Percentiles rank a stretch among this genome's conserved stretches.
Evolutionary conservation across 1,140 invertebrate species (phyloP).

Genomic region (Drosophila seguyi): DNA sequence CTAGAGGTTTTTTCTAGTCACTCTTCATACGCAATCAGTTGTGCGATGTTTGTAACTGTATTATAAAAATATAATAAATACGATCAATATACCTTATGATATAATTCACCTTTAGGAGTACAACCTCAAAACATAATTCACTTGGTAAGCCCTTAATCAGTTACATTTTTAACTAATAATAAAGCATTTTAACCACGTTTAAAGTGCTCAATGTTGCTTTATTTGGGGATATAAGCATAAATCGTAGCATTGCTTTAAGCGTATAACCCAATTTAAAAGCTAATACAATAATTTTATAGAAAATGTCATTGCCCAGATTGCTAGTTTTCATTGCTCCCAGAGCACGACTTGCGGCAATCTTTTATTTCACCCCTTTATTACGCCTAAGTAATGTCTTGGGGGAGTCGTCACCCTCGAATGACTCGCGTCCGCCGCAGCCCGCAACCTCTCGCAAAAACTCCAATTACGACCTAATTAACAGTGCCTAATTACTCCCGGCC

Average conservation of each 20-base stretch:
- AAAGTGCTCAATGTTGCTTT: not conserved
- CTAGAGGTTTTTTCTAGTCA: no score
- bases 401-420: slow-evolving; percentile 21
- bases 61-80: no score
- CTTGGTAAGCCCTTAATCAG: no score
- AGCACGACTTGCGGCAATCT: slow-evolving; percentile 11
- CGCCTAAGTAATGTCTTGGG: slow-evolving; percentile 33
- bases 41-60: no score
- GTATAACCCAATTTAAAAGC: not conserved
- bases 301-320: not conserved
- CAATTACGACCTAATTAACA: slow-evolving; percentile 58
- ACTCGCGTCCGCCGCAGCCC: slow-evolving; percentile 1
- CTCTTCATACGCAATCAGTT: no score
- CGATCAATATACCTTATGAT: no score
- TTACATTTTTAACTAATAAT: no score
- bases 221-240: not conserved
- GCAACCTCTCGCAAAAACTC: slow-evolving; percentile 26
- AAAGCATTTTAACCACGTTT: not conserved
- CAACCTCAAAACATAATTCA: no score
- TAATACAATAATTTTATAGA: slow-evolving; percentile 1
- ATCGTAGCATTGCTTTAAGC: no score
- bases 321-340: slow-evolving; percentile 17
- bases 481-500: slow-evolving; percentile 45
- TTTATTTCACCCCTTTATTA: slow-evolving; percentile 26
- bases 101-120: no score